These are phyloP conservation scores for Laticauda laticaudata DNA, from an alignment of 2,113 vertebrate genomes.

Conservation along the genomic window DNA sequence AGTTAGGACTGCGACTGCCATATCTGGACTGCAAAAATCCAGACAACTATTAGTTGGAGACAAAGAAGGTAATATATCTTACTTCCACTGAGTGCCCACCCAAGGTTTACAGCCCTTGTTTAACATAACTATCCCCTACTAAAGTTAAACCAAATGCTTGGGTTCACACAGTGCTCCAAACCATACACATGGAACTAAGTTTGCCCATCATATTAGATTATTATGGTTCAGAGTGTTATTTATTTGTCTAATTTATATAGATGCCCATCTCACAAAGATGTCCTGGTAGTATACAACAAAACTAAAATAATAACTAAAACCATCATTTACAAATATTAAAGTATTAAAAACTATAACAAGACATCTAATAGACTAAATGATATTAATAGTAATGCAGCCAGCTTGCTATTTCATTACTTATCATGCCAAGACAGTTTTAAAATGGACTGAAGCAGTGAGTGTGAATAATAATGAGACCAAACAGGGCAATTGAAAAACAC, in stretches of 20 bases:
- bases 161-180: neutral
- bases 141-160: neutral
- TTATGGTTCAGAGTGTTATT: neutral
- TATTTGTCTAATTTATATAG: neutral
- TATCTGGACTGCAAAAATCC: neutral
- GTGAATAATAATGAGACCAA: neutral
- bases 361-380: neutral
- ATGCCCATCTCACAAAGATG: neutral
- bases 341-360: neutral
- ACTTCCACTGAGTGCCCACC: neutral
- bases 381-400: neutral
- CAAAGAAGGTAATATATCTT: neutral
- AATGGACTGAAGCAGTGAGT: neutral
- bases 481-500: neutral
- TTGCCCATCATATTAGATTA: neutral
- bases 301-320: neutral
- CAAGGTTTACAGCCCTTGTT: neutral
- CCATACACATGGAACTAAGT: neutral
- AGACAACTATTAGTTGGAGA: neutral
- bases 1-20: neutral
- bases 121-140: neutral
- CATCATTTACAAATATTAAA: neutral
- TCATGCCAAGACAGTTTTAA: neutral
- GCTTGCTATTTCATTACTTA: neutral
- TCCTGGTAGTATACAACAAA: neutral